Evolutionary conservation across 2,888 invertebrate species (phyloP), one percentile per base, ranked within the genome.

Genomic region (Cheilosia grossa): DNA sequence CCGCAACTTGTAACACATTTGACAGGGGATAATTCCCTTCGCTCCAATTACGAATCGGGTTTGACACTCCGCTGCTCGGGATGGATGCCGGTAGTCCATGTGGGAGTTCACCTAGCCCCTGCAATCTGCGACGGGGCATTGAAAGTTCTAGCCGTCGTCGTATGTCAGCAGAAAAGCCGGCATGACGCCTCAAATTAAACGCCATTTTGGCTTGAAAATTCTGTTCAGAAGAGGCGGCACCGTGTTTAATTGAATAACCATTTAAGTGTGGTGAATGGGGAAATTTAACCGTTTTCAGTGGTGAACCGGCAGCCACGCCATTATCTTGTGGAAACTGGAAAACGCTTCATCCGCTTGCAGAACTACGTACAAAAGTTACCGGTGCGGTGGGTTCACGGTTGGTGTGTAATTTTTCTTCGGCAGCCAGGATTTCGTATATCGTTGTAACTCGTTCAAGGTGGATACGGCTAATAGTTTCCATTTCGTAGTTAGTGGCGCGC

Each of bases 211-310:
- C 37, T 24, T 19, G 33, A 2, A 51, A 37, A 19, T 33, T 47
- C 47, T 17, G 44, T 17, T n/a, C 17, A 10, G 13, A 4, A 49
- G 51, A 33, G 47, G 2, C 27, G 17, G 47, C 10, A 10, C 27
- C 42, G 67, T 72, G 67, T 66, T 78, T 78, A 82, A 82, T 78
- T 78, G 66, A 82, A 82, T 78, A 63, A 78, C 42, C 47, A 56
- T 78, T 78, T 64, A 59, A 77, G 75, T 70, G 75, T 51, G 63
- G 63, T 64, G 75, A 69, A 69, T 64, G 72, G 33, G 70, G 51
- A 72, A 64, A 79, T 72, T 66, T 59, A 59, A 64, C 63, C 21
- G 63, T 64, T 74, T 44, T 61, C 56, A 24, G 67, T 51, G 63
- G 40, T 53, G 24, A 67, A 54, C 66, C 13, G 40, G 42, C 51